Conservation (phyloP, 2,113 vertebrate species). For the Pavo muticus region DNA sequence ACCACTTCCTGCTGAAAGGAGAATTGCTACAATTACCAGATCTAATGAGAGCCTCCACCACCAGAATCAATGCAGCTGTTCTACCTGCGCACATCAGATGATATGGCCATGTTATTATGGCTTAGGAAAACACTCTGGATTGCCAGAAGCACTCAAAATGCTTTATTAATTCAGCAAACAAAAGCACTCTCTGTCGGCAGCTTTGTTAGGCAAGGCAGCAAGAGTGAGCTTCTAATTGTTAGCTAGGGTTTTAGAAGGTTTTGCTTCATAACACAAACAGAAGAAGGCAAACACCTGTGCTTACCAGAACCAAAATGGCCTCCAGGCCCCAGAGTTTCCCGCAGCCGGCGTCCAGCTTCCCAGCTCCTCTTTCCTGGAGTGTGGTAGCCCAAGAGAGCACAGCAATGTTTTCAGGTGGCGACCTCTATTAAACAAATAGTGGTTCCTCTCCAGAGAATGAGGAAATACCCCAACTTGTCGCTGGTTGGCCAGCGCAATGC, state of each 20-base stretch:
- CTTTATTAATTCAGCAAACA: conserved; percentile 14
- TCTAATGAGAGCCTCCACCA: neutral
- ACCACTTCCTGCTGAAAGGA: conserved; percentile 25
- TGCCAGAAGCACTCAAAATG: conserved; percentile 22
- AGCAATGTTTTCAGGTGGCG: rapidly evolving
- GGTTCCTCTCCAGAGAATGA: conserved; percentile 31
- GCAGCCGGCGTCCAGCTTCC: neutral
- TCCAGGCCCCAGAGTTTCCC: neutral
- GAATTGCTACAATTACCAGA: neutral
- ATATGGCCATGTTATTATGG: neutral
- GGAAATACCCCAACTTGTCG: conserved; percentile 55
- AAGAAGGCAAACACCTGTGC: neutral
- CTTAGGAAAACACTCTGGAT: conserved; percentile 4
- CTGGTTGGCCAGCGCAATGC: neutral
- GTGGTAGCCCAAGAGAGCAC: neutral
- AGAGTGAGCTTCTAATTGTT: conserved; percentile 15
- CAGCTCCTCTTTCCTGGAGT: neutral
- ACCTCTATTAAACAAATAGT: conserved; percentile 39
- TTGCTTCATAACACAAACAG: neutral
- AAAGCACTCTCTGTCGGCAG: conserved; percentile 17
- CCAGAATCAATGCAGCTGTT: neutral
- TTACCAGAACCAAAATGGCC: conserved; percentile 1
- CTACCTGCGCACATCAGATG: conserved; percentile 4
- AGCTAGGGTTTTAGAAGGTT: neutral
- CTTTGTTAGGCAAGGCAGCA: neutral